Evolutionary conservation across 1,140 invertebrate genomes (phyloP), one percentile per base, ranked within the genome.

Genomic region (Procambarus virginalis): DNA sequence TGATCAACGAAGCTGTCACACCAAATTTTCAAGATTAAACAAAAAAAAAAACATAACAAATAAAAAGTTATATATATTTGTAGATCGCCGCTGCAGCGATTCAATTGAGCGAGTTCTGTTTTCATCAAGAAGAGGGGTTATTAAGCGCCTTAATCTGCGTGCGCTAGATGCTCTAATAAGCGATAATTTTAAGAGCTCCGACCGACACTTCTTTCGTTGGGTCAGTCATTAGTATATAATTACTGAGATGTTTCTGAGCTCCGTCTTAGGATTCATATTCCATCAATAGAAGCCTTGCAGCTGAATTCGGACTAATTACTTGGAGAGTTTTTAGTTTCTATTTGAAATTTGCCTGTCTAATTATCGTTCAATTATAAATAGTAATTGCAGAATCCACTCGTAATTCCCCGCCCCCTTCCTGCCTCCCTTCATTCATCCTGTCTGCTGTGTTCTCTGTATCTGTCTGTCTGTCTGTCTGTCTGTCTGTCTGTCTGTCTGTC

Each of bases 301-400:
- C 49, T 85, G 84, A 85, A 85, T 85, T 77, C 84, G 48, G 75
- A 51, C 84, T 85, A 85, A 85, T 85, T 85, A 85, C 84, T 77
- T 77, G 51, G 20, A 9, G 34, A 45, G 22, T 85, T 85, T 76
- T 85, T 84, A 55, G 48, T 85, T 85, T 60, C 55, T 49, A 77
- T 75, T 85, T 77, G 84, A 76, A 85, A 85, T 85, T 85, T 85
- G 84, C 73, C 75, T 55, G 70, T 77, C 75, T 85, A 85, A 85
- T 85, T 85, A 85, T 85, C 20, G 49, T 48, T 85, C 84, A 85
- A 85, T 85, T 75, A 85, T 75, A 73, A 85, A 77, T 77, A 85
- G 84, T 85, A 85, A 85, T 85, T 85, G 84, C 75, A 58, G 34
- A 46, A n/a, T 76, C 75, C 68, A 34, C 75, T 85, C 58, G 49